These are phyloP conservation scores for Jordanella pulchra DNA, from an alignment of 2,797 vertebrate species.

Conservation along the genomic window DNA sequence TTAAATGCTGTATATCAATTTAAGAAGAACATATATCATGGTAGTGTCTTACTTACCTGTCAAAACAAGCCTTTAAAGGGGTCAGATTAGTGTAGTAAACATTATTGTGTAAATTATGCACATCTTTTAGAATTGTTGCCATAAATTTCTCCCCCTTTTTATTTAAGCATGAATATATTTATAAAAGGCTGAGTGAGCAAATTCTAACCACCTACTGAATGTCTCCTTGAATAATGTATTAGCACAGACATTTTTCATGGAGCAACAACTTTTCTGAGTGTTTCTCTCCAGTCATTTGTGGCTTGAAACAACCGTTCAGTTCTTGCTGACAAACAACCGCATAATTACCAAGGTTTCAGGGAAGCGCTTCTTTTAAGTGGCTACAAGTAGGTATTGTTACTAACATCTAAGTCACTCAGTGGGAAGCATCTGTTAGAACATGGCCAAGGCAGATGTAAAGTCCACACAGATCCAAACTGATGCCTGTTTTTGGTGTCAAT, in stretches of 20 bases:
- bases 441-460: neutral
- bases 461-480: neutral
- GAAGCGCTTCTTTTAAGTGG: constrained; percentile 21
- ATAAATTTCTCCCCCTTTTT: neutral
- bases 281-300: constrained; percentile 12
- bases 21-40: neutral
- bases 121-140: neutral
- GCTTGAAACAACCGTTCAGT: constrained; percentile 5
- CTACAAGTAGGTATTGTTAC: neutral
- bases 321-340: constrained; percentile 18
- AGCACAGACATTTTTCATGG: constrained; percentile 6
- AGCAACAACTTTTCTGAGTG: constrained; percentile 15
- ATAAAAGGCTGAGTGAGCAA: neutral
- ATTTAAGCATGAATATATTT: neutral
- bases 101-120: neutral
- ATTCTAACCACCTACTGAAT: constrained; percentile 4
- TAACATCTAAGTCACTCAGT: constrained; percentile 9
- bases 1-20: neutral
- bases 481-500: neutral
- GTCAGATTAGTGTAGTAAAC: too few species aligned
- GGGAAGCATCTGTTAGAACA: constrained; percentile 2
- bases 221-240: constrained; percentile 23
- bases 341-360: constrained; percentile 16
- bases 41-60: too few species aligned
- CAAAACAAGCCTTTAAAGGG: too few species aligned